Conservation (phyloP, 1,140 invertebrate genomes). For the Formica exsecta region DNA sequence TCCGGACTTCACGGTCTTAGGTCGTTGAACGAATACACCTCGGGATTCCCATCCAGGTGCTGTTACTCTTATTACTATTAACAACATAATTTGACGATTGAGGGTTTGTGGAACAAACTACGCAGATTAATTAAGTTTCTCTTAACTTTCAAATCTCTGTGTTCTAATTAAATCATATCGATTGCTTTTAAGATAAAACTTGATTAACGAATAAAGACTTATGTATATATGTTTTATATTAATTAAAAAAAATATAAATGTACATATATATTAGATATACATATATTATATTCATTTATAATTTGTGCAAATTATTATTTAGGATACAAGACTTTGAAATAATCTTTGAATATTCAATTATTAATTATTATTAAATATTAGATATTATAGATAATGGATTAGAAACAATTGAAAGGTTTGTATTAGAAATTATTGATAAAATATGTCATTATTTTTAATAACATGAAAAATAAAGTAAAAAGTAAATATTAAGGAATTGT, state of each 20-base stretch:
- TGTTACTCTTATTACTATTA: neutral
- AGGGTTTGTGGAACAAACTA: neutral
- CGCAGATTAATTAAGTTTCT: neutral
- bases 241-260: neutral
- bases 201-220: neutral
- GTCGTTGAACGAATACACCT: slow-evolving; percentile 44
- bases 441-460: neutral
- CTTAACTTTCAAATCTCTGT: neutral
- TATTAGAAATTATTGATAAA: neutral
- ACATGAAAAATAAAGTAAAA: neutral
- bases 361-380: no score
- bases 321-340: neutral
- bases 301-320: no score
- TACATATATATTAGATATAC: neutral
- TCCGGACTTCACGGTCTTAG: slow-evolving; percentile 23
- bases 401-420: neutral
- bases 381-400: neutral
- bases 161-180: neutral
- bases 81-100: neutral
- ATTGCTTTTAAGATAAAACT: neutral
- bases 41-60: slow-evolving; percentile 4
- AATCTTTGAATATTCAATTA: neutral
- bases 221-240: neutral
- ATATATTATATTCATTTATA: no score
- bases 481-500: neutral